phyloP scores from a whole-genome alignment of 2,797 vertebrate species.

The Galago senegalensis region DNA sequence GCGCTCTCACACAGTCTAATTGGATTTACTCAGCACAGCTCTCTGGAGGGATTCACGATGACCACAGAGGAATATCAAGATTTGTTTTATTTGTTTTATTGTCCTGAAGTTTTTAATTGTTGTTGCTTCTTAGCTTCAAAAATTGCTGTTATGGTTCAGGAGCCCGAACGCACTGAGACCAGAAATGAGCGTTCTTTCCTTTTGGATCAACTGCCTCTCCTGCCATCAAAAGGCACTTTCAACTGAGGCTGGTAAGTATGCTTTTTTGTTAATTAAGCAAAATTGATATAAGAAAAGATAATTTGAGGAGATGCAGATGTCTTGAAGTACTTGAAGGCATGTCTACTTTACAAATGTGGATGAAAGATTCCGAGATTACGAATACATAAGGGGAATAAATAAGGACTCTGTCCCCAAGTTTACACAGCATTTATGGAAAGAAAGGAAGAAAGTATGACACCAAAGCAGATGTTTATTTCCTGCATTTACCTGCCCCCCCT shows the following conservation, averaged over 20 bases:
- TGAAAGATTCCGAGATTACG: background rate
- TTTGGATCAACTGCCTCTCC: background rate
- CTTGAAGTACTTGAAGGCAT: background rate
- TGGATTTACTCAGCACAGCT: constrained; percentile 63
- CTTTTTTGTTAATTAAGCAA: background rate
- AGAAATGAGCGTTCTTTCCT: background rate
- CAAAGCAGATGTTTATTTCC: background rate
- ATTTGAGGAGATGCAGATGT: background rate
- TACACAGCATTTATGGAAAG: constrained; percentile 1
- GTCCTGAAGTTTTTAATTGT: background rate
- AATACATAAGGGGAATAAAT: background rate
- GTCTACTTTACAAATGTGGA: constrained; percentile 4
- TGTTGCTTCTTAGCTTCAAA: background rate
- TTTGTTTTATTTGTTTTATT: background rate
- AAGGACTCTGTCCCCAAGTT: background rate
- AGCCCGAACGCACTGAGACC: background rate
- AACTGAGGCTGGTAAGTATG: background rate
- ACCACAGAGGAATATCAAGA: background rate
- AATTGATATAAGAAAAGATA: background rate
- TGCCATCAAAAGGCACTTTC: background rate
- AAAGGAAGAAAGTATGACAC: background rate
- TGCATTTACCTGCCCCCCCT: background rate
- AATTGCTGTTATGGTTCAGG: background rate
- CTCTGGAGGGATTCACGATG: constrained; percentile 9
- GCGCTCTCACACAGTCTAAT: constrained; percentile 53